A percentile compares a stretch with the other conserved stretches of the same genome.
phyloP scores from a whole-genome alignment of 2,113 vertebrate species.

The Atractosteus spatula region DNA sequence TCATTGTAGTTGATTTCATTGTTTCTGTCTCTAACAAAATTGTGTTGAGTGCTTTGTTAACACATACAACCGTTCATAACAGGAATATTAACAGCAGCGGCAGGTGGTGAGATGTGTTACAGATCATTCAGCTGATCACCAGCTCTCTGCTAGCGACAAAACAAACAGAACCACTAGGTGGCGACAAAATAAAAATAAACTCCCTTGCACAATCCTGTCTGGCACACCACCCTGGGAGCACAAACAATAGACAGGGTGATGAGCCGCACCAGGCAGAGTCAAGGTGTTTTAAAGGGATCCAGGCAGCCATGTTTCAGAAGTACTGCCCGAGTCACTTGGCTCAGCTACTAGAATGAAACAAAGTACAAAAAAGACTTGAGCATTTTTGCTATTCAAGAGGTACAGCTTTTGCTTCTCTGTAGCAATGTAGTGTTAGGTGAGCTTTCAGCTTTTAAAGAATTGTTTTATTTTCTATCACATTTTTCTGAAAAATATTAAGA shows the following conservation, averaged over 20 bases:
- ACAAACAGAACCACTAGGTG: slow-evolving; percentile 33
- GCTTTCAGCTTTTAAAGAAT: neutral
- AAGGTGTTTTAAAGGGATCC: neutral
- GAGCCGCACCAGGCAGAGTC: slow-evolving; percentile 12
- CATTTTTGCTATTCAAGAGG: too few relatives aligned
- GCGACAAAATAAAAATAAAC: slow-evolving; percentile 12
- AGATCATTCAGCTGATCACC: neutral
- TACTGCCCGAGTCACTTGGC: neutral
- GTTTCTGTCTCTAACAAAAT: neutral
- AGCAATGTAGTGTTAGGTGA: neutral
- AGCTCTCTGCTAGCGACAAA: neutral
- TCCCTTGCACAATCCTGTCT: neutral
- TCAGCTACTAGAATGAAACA: neutral
- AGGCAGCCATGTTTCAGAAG: slow-evolving; percentile 17
- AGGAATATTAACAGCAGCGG: neutral
- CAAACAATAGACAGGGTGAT: neutral
- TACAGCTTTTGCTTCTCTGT: neutral
- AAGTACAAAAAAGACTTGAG: neutral
- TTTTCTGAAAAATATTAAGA: neutral
- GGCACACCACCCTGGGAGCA: neutral
- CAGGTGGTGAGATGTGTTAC: neutral
- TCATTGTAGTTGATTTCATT: neutral
- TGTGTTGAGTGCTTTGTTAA: neutral
- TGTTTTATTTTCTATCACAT: neutral
- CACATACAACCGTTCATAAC: neutral